Percentiles rank a stretch among this genome's conserved stretches.
Evolutionary conservation across 2,797 vertebrate species (phyloP).

Genomic region (Cetoscarus ocellatus): DNA sequence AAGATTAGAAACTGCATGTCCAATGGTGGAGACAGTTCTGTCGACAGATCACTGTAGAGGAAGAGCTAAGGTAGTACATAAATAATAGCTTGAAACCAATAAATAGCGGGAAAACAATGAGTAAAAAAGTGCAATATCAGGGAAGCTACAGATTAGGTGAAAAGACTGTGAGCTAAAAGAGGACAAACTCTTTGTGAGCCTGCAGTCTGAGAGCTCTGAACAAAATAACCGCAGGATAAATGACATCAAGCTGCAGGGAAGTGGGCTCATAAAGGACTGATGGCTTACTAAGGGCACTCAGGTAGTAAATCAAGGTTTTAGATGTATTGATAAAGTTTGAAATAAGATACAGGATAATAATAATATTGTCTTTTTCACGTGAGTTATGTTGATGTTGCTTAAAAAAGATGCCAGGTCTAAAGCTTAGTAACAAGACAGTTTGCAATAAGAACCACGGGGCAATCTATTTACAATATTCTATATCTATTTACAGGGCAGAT

Average conservation of each 20-base stretch:
- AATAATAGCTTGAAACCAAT: conserved; percentile 23
- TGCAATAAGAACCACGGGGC: no score
- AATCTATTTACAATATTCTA: no score
- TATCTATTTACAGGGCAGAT: no score
- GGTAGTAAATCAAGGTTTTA: no score
- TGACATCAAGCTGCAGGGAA: conserved; percentile 16
- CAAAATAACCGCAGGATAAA: conserved; percentile 44
- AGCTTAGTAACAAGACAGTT: no score
- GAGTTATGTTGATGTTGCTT: no score
- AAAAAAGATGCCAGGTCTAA: no score
- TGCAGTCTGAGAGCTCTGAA: conserved; percentile 16
- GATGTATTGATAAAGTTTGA: no score
- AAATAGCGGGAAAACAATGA: conserved; percentile 2
- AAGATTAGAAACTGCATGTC: conserved; percentile 67
- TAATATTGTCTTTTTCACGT: no score
- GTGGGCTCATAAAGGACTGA: not conserved
- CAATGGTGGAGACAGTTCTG: conserved; percentile 25
- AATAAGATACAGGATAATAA: no score
- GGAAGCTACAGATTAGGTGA: conserved; percentile 1
- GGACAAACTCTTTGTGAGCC: conserved; percentile 14
- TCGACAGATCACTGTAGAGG: not conserved
- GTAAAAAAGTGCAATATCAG: conserved; percentile 24
- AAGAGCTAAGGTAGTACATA: conserved; percentile 2
- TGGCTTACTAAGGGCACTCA: not conserved
- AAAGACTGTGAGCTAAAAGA: conserved; percentile 13